Percentiles rank a stretch among this genome's conserved stretches.
Evolutionary conservation across 1,140 invertebrate genomes (phyloP).

Genomic region (Sweltsa coloradensis): DNA sequence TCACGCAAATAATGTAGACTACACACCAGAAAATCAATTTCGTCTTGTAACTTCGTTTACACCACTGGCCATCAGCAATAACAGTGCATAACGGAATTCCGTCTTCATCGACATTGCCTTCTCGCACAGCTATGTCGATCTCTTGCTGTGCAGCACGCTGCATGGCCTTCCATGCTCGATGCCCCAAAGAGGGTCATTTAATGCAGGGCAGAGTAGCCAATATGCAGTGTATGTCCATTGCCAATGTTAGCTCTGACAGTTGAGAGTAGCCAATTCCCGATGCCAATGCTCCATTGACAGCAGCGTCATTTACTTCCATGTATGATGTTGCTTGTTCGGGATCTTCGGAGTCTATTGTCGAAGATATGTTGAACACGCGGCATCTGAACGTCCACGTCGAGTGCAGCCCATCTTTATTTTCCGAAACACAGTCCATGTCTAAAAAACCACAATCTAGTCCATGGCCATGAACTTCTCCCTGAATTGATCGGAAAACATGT

Average conservation of each 20-base stretch:
- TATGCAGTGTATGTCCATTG: slow-evolving; percentile 1
- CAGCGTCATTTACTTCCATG: background rate
- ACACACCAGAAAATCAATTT: slow-evolving; percentile 18
- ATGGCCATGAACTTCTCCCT: background rate
- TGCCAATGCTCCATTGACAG: background rate
- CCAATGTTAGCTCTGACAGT: background rate
- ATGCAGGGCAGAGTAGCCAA: background rate
- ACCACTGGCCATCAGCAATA: slow-evolving; percentile 23
- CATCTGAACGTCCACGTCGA: background rate
- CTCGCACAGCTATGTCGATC: slow-evolving; percentile 2
- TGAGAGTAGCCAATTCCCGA: background rate
- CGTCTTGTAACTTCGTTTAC: slow-evolving; percentile 24
- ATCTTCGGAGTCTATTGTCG: background rate
- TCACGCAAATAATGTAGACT: slow-evolving; percentile 27
- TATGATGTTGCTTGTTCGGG: background rate
- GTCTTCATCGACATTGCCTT: slow-evolving; percentile 20
- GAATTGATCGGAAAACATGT: slow-evolving; percentile 14
- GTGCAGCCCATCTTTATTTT: background rate
- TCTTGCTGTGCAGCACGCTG: background rate
- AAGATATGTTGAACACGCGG: background rate
- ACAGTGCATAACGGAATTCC: slow-evolving; percentile 22
- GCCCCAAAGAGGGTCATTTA: background rate
- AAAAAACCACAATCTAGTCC: background rate
- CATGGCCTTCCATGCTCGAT: background rate
- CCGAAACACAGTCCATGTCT: background rate